Conservation (phyloP, 2,113 vertebrate species). For the Andinoacara biseriatus region DNA sequence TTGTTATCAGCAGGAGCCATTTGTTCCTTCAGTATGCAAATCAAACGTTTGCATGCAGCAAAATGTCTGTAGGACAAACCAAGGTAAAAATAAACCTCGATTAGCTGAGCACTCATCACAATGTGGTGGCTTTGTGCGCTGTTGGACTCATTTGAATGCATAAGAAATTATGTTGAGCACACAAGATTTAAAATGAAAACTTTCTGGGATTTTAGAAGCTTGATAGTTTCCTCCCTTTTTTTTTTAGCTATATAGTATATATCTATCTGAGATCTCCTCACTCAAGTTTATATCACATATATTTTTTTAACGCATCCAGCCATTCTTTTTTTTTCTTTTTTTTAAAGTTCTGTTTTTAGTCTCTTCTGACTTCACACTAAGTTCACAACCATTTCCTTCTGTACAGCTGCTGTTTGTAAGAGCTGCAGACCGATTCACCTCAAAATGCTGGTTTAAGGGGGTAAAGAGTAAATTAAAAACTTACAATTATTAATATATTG, state of each 20-base stretch:
- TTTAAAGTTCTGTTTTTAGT: background rate
- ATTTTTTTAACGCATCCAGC: background rate
- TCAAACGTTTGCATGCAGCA: background rate
- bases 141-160: background rate
- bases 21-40: background rate
- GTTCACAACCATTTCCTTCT: background rate
- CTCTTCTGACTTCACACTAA: background rate
- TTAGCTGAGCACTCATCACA: background rate
- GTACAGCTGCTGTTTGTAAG: background rate
- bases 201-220: background rate
- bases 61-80: background rate
- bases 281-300: background rate
- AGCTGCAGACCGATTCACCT: background rate
- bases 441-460: background rate
- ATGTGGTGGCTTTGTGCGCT: background rate
- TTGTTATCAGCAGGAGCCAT: background rate
- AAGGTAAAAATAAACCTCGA: conserved; percentile 1
- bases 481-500: background rate
- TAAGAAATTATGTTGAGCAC: background rate
- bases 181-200: fast-evolving
- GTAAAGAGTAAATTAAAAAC: too few relatives aligned
- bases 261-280: too few relatives aligned
- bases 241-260: background rate
- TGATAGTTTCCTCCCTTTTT: background rate
- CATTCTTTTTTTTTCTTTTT: background rate